A percentile compares a stretch with the other conserved stretches of the same genome.
These are phyloP conservation scores for Myotis brandtii DNA, from an alignment of 2,113 vertebrate species.

Conservation along the genomic window DNA sequence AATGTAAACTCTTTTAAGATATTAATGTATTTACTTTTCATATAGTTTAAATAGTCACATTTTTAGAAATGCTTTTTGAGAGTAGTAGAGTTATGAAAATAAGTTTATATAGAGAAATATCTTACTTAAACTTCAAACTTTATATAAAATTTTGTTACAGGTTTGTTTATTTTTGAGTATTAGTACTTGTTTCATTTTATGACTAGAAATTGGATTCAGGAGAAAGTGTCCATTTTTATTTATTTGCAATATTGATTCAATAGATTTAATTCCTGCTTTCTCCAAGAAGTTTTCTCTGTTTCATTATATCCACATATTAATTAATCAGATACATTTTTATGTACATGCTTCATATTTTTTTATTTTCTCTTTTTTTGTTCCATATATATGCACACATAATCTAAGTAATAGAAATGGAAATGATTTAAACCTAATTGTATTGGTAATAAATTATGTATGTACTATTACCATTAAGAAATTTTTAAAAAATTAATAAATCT, in stretches of 20 bases:
- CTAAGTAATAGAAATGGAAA: neutral
- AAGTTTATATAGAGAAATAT: neutral
- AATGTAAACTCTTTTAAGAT: conserved; percentile 55
- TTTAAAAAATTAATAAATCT: too few species aligned
- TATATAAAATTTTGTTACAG: neutral
- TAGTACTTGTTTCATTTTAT: neutral
- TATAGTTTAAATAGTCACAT: conserved; percentile 48
- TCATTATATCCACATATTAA: neutral
- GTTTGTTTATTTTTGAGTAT: neutral
- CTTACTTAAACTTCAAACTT: neutral
- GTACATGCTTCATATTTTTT: neutral
- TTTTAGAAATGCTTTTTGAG: conserved; percentile 12
- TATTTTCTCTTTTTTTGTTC: neutral
- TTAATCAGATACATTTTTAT: neutral
- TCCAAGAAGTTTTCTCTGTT: neutral
- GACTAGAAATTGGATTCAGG: neutral
- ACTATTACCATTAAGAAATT: neutral
- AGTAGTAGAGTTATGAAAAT: neutral
- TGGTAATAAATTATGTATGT: conserved; percentile 17
- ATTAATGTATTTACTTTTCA: conserved; percentile 57
- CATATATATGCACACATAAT: neutral
- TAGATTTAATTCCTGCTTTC: neutral
- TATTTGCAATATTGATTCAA: neutral
- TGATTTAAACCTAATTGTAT: conserved; percentile 1
- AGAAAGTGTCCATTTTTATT: neutral